Base-by-base conservation (phyloP, 2,797 vertebrate genomes). In the Enteromius afrohamiltoni region DNA sequence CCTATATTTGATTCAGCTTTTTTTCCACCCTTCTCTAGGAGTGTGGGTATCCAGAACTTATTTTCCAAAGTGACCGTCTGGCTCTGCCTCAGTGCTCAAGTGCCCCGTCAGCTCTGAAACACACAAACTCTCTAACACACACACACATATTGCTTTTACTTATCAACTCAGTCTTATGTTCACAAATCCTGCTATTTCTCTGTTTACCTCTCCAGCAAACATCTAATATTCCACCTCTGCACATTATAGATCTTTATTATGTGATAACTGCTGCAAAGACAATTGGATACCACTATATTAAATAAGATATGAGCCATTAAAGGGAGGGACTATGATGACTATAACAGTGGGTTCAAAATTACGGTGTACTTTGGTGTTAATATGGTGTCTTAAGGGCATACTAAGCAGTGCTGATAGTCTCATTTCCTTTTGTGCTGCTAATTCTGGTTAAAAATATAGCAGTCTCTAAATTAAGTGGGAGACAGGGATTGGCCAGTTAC, bases 61-160 rank as follows among this genome's bases (percentile, higher is more conserved):
- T 83, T 84, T 84, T 53, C 82, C 55, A 49, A 84, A 84, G 51
- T 84, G 65, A 70, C 82, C n/a, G 53, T 47, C 67, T 84, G 76
- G 82, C 82, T 77, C 64, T 77, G 40, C 31, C 40, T 79, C 82
- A 84, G 67, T 73, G 74, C 19, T 62, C 42, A 31, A 69, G 49
- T 71, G 82, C 77, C 26, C 26, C 0, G 51, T 84, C 74, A 71
- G 77, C 82, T 62, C 26, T 78, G 21, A 65, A 37, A 75, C 16
- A 65, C 69, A 42, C 78, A 13, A 4, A 23, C 45, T 31, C 55
- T 23, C 17, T 16, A 42, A 10, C 51, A 42, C 55, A 55, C 51
- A 55, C n/a, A 55, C 21, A 55, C n/a, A 65, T 34, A 34, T 19
- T 1, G 13, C 79, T 60, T 68, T 53, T 29, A 34, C 29, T 79